Percentiles rank a stretch among this genome's conserved stretches.
phyloP scores from a whole-genome alignment of 2,797 vertebrate genomes.

The Pangasius djambal region DNA sequence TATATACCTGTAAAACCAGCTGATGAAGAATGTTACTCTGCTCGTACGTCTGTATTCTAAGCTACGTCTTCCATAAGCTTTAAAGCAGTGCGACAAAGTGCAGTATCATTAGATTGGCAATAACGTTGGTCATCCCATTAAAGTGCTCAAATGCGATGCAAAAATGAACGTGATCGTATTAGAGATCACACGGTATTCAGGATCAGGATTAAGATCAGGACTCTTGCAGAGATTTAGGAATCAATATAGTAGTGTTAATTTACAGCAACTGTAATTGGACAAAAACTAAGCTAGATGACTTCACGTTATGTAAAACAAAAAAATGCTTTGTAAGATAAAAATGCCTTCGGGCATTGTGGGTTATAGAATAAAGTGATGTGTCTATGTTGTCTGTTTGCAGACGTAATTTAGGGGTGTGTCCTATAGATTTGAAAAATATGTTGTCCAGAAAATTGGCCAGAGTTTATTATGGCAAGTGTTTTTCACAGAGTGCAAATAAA shows the following conservation, averaged over 20 bases:
- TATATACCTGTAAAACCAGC: no score
- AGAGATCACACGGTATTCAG: background rate
- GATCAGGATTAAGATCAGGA: background rate
- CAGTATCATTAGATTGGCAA: background rate
- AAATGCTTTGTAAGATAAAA: background rate
- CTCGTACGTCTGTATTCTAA: background rate
- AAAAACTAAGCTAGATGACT: background rate
- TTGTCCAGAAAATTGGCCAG: background rate
- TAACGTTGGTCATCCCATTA: background rate
- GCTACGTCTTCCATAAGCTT: background rate
- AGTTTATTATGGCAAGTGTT: background rate
- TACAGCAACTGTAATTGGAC: background rate
- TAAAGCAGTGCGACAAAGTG: background rate
- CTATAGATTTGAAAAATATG: background rate
- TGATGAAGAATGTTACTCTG: background rate
- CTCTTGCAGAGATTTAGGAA: background rate
- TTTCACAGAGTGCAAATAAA: background rate
- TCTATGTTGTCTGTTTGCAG: background rate
- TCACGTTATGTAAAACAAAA: background rate
- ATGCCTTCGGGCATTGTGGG: background rate
- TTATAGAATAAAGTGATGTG: background rate
- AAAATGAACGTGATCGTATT: background rate
- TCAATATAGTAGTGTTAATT: background rate
- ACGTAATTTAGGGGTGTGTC: background rate
- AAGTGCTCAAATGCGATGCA: background rate